These are phyloP conservation scores for Odontamblyopus rebecca DNA, from an alignment of 2,797 vertebrate species.

Conservation along the genomic window DNA sequence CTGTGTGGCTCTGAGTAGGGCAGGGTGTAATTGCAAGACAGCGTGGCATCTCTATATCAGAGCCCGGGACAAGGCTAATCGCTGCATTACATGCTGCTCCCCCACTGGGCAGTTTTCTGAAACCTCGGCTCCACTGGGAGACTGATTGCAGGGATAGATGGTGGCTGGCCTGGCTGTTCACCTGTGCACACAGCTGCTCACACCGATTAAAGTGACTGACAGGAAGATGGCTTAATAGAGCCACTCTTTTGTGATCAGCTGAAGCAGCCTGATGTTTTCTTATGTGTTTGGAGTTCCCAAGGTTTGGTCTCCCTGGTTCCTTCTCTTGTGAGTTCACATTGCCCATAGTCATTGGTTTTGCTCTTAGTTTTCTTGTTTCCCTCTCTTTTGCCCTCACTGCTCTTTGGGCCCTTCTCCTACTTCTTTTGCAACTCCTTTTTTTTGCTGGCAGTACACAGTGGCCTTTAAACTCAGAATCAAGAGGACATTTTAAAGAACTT, in stretches of 20 bases:
- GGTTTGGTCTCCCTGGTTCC: constrained; percentile 46
- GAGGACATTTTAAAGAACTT: constrained; percentile 53
- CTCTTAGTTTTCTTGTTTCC: constrained; percentile 51
- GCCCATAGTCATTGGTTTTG: constrained; percentile 25
- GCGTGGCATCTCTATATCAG: constrained; percentile 54
- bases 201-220: constrained; percentile 71
- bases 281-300: constrained; percentile 38
- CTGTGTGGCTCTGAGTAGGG: constrained; percentile 39
- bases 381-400: constrained; percentile 53
- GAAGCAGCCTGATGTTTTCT: constrained; percentile 59
- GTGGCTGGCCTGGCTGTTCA: constrained; percentile 59
- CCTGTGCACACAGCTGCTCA: constrained; percentile 74
- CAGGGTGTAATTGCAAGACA: constrained; percentile 59
- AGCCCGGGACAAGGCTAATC: constrained; percentile 59
- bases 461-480: constrained; percentile 38
- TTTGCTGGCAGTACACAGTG: constrained; percentile 44
- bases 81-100: constrained; percentile 57
- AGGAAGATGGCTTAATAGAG: constrained; percentile 74
- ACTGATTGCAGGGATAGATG: constrained; percentile 71
- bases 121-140: constrained; percentile 61
- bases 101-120: constrained; percentile 66
- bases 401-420: constrained; percentile 51
- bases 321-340: background rate
- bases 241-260: constrained; percentile 57
- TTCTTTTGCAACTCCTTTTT: constrained; percentile 45